These are phyloP conservation scores for Oceanites oceanicus DNA, from an alignment of 2,113 vertebrate genomes.

Conservation along the genomic window DNA sequence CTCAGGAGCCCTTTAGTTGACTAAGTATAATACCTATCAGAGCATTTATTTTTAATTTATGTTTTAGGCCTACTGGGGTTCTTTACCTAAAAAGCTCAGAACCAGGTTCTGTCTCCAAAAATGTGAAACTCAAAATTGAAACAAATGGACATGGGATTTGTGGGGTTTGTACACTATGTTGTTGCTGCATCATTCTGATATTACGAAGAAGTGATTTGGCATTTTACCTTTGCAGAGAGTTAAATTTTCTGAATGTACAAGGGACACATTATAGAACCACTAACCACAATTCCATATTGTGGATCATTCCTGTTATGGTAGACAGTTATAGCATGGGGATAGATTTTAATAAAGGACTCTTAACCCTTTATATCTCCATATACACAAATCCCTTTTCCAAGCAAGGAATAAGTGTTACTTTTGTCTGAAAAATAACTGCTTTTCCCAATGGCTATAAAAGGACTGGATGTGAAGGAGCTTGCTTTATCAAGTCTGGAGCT, in stretches of 20 bases:
- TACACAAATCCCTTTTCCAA: not conserved
- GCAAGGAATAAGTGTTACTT: not conserved
- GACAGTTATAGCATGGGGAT: not conserved
- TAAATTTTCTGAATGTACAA: not conserved
- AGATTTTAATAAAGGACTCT: not conserved
- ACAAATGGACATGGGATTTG: not conserved
- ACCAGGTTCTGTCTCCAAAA: not conserved
- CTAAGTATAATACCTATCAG: fast-evolving
- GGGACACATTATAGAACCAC: not conserved
- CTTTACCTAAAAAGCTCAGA: not conserved
- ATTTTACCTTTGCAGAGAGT: not conserved
- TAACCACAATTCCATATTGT: not conserved
- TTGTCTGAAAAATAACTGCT: not conserved
- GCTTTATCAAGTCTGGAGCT: conserved; percentile 23
- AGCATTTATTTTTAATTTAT: not conserved
- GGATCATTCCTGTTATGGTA: not conserved
- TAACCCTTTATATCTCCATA: not conserved
- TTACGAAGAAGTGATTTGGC: not conserved
- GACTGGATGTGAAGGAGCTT: not conserved
- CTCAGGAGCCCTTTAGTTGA: not conserved
- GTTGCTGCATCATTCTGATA: not conserved
- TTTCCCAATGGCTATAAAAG: not conserved
- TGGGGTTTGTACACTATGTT: not conserved
- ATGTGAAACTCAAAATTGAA: not conserved
- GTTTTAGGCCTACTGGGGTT: not conserved